Percentiles rank a stretch among this genome's conserved stretches.
phyloP scores from a whole-genome alignment of 2,113 vertebrate genomes.

The Phalacrocorax carbo region DNA sequence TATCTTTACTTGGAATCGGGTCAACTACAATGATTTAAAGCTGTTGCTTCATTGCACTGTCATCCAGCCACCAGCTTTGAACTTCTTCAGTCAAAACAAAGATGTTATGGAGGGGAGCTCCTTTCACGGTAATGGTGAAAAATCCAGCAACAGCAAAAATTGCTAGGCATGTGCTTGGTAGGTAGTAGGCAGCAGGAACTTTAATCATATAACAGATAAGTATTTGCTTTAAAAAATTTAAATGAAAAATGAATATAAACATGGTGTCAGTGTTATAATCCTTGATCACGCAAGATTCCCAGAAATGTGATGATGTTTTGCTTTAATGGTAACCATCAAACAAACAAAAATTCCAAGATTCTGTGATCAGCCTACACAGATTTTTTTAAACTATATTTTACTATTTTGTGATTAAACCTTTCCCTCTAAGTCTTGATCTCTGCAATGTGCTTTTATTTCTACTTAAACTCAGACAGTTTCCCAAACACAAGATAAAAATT shows the following conservation, averaged over 20 bases:
- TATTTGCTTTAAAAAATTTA: not conserved
- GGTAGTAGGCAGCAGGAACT: constrained; percentile 15
- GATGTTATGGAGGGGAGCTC: not conserved
- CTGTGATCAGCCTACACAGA: not conserved
- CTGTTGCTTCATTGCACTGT: not conserved
- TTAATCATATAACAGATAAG: not conserved
- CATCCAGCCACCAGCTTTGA: not conserved
- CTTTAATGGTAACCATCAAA: constrained; percentile 34
- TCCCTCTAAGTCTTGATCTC: not conserved
- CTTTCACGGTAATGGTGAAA: not conserved
- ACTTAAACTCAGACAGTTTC: not conserved
- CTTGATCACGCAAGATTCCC: not conserved
- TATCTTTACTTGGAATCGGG: not conserved
- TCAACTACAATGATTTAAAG: constrained; percentile 1
- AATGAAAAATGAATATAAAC: constrained; percentile 1
- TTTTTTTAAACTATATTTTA: not conserved
- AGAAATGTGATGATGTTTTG: constrained; percentile 4
- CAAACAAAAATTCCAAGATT: constrained; percentile 17
- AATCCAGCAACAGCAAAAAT: constrained; percentile 4
- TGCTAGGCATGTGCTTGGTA: not conserved
- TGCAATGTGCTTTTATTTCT: not conserved
- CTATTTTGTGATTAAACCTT: not conserved
- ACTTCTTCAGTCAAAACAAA: not conserved
- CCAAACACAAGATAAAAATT: constrained; percentile 36
- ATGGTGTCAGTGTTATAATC: not conserved